A percentile compares a stretch with the other conserved stretches of the same genome.
These are phyloP conservation scores for Epinephelus fuscoguttatus DNA, from an alignment of 2,113 vertebrate genomes.

Conservation along the genomic window DNA sequence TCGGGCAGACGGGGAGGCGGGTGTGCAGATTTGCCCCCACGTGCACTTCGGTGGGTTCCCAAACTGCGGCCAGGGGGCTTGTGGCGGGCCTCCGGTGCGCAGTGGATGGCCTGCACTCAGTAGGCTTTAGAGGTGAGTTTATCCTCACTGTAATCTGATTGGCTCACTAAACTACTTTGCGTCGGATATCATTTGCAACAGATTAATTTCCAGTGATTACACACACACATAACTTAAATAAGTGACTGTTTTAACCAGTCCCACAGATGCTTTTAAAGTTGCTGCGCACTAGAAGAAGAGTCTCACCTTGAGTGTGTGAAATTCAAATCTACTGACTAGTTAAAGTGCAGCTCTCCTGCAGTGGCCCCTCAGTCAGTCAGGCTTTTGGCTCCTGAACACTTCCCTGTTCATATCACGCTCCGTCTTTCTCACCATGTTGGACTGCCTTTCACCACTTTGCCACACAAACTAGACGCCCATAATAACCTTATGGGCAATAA, in stretches of 20 bases:
- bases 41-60: neutral
- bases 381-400: neutral
- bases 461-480: slow-evolving; percentile 40
- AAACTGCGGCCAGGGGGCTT: neutral
- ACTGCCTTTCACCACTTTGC: slow-evolving; percentile 2
- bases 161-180: neutral
- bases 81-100: neutral
- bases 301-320: slow-evolving; percentile 22
- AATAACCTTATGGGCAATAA: slow-evolving; percentile 68
- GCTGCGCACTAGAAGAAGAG: neutral
- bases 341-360: neutral
- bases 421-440: slow-evolving; percentile 9
- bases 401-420: no score
- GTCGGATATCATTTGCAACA: no score
- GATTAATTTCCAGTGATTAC: no score
- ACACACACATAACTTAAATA: no score
- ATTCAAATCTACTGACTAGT: neutral
- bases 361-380: neutral
- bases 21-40: neutral
- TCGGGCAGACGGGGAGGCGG: slow-evolving; percentile 18
- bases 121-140: neutral
- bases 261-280: neutral
- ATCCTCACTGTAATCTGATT: neutral
- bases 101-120: neutral
- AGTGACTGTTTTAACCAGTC: no score